Evolutionary conservation across 2,113 vertebrate genomes (phyloP).

Genomic region (Clarias gariepinus): DNA sequence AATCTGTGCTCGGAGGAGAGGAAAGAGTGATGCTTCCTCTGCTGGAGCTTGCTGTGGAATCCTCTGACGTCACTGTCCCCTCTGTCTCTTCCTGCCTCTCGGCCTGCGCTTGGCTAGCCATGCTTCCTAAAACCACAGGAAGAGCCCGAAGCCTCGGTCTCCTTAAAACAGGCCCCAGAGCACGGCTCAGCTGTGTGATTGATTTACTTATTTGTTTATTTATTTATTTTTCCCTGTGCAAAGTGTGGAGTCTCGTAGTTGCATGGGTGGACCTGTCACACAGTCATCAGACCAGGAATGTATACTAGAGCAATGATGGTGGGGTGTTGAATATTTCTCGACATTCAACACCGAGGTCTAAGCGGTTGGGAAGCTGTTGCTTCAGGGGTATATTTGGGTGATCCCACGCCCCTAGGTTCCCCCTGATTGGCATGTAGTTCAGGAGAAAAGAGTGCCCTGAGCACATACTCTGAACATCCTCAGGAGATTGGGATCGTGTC

Average conservation of each 20-base stretch:
- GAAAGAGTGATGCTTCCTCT: slow-evolving; percentile 44
- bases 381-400: neutral
- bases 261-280: neutral
- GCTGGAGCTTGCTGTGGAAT: slow-evolving; percentile 31
- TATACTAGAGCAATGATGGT: neutral
- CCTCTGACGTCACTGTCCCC: slow-evolving; percentile 32
- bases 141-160: slow-evolving; percentile 28
- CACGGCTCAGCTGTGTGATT: neutral
- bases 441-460: slow-evolving; percentile 55
- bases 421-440: slow-evolving; percentile 22
- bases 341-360: slow-evolving; percentile 9
- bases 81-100: slow-evolving; percentile 30
- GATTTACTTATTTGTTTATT: too few species aligned
- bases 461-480: slow-evolving; percentile 58
- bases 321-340: neutral
- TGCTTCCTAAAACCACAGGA: slow-evolving; percentile 47
- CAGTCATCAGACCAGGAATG: slow-evolving; percentile 6
- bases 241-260: neutral
- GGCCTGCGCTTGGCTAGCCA: slow-evolving; percentile 19
- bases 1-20: slow-evolving; percentile 15
- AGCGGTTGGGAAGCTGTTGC: neutral
- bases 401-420: neutral
- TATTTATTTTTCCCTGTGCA: neutral
- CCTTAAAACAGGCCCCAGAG: neutral
- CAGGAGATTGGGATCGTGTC: neutral